A percentile compares a stretch with the other conserved stretches of the same genome.
Conservation (phyloP, 2,113 vertebrate species). For the Electrona antarctica region DNA sequence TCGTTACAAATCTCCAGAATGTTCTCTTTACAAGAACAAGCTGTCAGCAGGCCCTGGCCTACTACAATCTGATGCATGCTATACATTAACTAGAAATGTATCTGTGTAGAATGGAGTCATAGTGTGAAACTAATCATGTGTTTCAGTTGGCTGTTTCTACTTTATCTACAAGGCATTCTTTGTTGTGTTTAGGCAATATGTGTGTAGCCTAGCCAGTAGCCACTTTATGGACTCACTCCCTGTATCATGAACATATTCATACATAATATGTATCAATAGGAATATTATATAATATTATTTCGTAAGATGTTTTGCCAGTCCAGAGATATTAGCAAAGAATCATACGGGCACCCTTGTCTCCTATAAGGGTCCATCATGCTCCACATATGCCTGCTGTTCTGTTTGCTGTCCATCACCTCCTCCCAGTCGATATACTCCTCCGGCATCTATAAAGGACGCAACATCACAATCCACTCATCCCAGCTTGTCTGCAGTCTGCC, state of each 20-base stretch:
- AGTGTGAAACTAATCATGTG: not conserved
- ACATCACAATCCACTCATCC: conserved; percentile 81
- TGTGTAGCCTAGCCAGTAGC: not conserved
- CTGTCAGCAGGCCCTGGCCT: not conserved
- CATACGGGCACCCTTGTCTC: conserved; percentile 9
- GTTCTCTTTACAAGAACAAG: conserved; percentile 13
- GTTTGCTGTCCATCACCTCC: conserved; percentile 78
- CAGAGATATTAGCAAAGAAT: not conserved
- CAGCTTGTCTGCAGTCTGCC: conserved; percentile 89
- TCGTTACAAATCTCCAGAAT: conserved; percentile 4
- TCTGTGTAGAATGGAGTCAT: not conserved
- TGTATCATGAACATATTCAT: not conserved
- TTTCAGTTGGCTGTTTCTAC: not conserved
- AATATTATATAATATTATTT: too few species aligned
- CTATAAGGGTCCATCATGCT: conserved; percentile 81
- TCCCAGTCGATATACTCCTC: conserved; percentile 78
- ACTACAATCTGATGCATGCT: not conserved
- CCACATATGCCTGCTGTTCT: conserved; percentile 79
- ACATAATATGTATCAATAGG: too few species aligned
- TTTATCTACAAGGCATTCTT: not conserved
- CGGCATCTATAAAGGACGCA: conserved; percentile 64
- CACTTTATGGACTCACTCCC: not conserved
- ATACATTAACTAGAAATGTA: not conserved
- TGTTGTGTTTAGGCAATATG: not conserved
- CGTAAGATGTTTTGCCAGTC: not conserved